Percentiles rank a stretch among this genome's conserved stretches.
phyloP scores from a whole-genome alignment of 2,797 vertebrate species.

The Microctenopoma stevenorrisi region DNA sequence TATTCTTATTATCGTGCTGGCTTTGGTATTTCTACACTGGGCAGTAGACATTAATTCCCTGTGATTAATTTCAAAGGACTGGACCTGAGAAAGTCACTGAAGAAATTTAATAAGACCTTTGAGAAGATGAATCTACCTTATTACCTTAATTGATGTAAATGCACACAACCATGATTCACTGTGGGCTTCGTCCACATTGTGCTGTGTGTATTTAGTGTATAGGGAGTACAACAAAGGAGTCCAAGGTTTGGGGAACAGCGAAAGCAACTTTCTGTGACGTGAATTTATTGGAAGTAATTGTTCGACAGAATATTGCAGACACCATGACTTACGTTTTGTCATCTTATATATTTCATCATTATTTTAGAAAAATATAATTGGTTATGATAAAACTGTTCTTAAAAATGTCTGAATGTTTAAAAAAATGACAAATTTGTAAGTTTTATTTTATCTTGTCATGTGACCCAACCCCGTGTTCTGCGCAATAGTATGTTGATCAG shows the following conservation, averaged over 20 bases:
- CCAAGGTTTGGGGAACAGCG: slow-evolving; percentile 9
- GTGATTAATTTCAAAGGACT: slow-evolving; percentile 55
- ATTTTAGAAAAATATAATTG: too few relatives aligned
- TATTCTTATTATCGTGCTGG: slow-evolving; percentile 51
- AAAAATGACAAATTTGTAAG: too few relatives aligned
- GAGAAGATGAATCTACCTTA: slow-evolving; percentile 39
- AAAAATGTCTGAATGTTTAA: too few relatives aligned
- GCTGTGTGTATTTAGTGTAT: neutral
- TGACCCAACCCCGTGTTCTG: too few relatives aligned
- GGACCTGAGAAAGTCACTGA: slow-evolving; percentile 38
- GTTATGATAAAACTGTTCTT: too few relatives aligned
- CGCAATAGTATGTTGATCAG: too few relatives aligned
- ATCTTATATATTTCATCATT: neutral
- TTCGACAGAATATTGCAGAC: too few relatives aligned
- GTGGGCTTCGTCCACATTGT: neutral
- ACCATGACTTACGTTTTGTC: too few relatives aligned
- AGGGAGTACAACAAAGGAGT: neutral
- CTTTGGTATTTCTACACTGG: slow-evolving; percentile 49
- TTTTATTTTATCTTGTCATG: too few relatives aligned
- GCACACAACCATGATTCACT: slow-evolving; percentile 16
- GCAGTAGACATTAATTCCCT: slow-evolving; percentile 48
- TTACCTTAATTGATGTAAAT: slow-evolving; percentile 25
- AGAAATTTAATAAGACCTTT: slow-evolving; percentile 57
- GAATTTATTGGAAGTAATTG: neutral
- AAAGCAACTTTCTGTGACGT: neutral